Conservation (phyloP, 2,113 vertebrate genomes). For the Heterochromis multidens region DNA sequence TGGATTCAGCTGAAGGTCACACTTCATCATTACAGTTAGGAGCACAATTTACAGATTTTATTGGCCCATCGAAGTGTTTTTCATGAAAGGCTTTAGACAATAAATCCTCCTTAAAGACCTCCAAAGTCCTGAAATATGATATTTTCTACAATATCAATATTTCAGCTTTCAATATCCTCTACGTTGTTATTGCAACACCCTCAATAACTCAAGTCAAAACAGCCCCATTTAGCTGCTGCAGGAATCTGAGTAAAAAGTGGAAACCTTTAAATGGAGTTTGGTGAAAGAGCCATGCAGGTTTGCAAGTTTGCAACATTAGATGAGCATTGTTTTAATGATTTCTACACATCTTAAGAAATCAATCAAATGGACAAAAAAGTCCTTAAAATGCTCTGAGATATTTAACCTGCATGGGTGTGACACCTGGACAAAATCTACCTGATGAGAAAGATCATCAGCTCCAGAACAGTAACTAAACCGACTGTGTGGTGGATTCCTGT, state of each 20-base stretch:
- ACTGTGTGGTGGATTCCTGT: not conserved
- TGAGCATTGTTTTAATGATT: not conserved
- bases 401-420: not conserved
- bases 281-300: too few species aligned
- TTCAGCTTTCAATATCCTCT: not conserved
- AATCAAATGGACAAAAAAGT: too few species aligned
- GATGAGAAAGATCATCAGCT: not conserved
- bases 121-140: not conserved
- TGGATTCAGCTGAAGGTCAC: not conserved
- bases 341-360: too few species aligned
- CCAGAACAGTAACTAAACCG: not conserved
- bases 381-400: not conserved
- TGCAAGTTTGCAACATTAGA: not conserved
- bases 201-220: not conserved
- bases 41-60: not conserved
- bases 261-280: not conserved
- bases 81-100: not conserved
- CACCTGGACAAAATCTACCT: not conserved
- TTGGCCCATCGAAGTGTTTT: not conserved
- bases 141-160: not conserved
- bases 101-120: not conserved
- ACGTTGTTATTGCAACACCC: not conserved
- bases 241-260: not conserved
- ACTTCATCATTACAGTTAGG: not conserved
- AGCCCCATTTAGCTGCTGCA: not conserved